Base-by-base conservation (phyloP, 92 coral and sea anemone species). In the Isaurus tuberculatus region DNA sequence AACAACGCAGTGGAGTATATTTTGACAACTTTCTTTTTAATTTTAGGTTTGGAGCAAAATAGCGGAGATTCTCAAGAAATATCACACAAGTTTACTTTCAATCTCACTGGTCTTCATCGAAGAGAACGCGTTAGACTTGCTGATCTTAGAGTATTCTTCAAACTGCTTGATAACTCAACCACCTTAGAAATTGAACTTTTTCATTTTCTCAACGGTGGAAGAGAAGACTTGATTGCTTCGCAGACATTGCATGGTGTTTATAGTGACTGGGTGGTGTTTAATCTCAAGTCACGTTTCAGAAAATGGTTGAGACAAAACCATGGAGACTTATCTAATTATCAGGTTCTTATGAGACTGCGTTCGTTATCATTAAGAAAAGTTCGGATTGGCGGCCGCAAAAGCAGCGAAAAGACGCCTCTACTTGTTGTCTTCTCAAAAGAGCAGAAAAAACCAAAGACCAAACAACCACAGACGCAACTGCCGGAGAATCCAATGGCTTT, bases 341-440 rank as follows among this genome's bases (percentile, higher is more conserved):
- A 55, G 14, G 26, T 75, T 27, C 81, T 55, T 27, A 3, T 75
- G 20, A 57, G 33, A 33, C 81, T 75, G 69, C 81, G 69, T 14
- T 75, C 81, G 15, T 30, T 33, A 8, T 30, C 81, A 1, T 36
- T 75, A 17, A 20, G 22, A 14, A 57, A 57, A 11, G 27, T 75
- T 25, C 30, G 63, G 32, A 75, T 75, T 55, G 81, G 67, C 40
- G 65, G 79, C 7, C 29, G 43, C 23, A 20, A 46, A 28, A 73
- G 40, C 65, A 73, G 11, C 22, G 69, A 75, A 53, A 75, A 57
- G 22, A 22, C 46, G 20, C 81, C 81, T 17, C 49, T 75, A 19
- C 51, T 75, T 23, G 81, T 75, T 34, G 81, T 75, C 31, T 75
- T 75, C 22, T 75, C 81, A 57, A 75, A 75, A 14, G 81, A 55